Percentiles rank a stretch among this genome's conserved stretches.
Evolutionary conservation across 2,888 invertebrate genomes (phyloP).

Genomic region (Clanis bilineata): DNA sequence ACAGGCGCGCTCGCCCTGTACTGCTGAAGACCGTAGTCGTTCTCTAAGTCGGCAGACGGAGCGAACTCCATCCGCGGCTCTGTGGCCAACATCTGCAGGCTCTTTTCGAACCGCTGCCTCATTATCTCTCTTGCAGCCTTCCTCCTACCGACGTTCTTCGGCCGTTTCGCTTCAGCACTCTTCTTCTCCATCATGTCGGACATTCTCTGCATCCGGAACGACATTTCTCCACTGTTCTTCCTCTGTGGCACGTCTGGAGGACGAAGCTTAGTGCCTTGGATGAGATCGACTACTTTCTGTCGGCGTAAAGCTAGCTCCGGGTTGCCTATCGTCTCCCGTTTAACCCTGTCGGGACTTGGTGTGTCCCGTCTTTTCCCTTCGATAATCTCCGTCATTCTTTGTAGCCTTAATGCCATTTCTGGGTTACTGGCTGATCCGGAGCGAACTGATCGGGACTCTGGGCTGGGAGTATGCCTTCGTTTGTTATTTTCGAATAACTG

Average conservation of each 20-base stretch:
- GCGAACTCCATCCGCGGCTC: constrained; percentile 84
- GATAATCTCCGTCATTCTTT: constrained; percentile 64
- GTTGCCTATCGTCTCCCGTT: constrained; percentile 54
- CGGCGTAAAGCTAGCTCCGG: constrained; percentile 62
- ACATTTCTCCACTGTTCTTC: constrained; percentile 65
- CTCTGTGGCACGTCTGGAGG: constrained; percentile 37
- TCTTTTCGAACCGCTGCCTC: constrained; percentile 92
- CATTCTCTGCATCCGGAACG: constrained; percentile 86
- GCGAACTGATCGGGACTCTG: constrained; percentile 46
- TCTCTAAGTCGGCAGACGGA: constrained; percentile 87
- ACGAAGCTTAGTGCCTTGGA: constrained; percentile 49
- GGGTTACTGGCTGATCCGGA: constrained; percentile 51
- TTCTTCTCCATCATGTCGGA: constrained; percentile 89
- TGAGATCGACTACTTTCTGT: constrained; percentile 59
- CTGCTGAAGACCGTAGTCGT: constrained; percentile 90
- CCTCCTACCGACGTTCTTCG: constrained; percentile 52
- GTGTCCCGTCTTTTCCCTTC: constrained; percentile 59
- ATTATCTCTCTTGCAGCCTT: constrained; percentile 83
- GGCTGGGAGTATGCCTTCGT: constrained; percentile 54
- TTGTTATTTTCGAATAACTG: constrained; percentile 61
- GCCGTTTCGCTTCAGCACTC: constrained; percentile 70
- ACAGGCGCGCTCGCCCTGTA: constrained; percentile 93
- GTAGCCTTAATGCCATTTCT: constrained; percentile 58
- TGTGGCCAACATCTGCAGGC: constrained; percentile 91
- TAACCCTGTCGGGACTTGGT: constrained; percentile 54